A percentile compares a stretch with the other conserved stretches of the same genome.
Conservation (phyloP, 2,888 invertebrate genomes). For the Megamerina dolium region DNA sequence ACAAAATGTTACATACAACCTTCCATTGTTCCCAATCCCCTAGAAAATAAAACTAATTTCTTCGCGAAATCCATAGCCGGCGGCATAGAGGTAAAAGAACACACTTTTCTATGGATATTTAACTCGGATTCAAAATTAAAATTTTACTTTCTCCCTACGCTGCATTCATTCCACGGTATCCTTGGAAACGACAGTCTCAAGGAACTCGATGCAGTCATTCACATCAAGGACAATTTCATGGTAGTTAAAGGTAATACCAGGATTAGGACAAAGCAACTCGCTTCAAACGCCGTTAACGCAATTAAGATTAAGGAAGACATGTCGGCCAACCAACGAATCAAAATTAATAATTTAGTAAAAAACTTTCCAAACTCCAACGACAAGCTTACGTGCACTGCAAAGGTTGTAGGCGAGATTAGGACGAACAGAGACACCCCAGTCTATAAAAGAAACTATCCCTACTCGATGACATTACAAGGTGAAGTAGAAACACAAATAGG, state of each 20-base stretch:
- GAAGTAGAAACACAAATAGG: no score
- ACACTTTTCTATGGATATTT: slow-evolving; percentile 8
- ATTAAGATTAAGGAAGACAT: slow-evolving; percentile 3
- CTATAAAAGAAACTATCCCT: no score
- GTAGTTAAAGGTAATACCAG: slow-evolving; percentile 6
- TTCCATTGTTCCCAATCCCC: neutral
- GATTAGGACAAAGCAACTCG: slow-evolving; percentile 3
- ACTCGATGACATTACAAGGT: slow-evolving; percentile 2
- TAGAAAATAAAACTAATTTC: slow-evolving; percentile 9
- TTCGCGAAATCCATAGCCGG: slow-evolving; percentile 14
- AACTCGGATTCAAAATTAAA: slow-evolving; percentile 5
- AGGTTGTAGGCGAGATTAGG: slow-evolving; percentile 7
- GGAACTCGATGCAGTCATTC: slow-evolving; percentile 13
- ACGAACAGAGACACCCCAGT: slow-evolving; percentile 10
- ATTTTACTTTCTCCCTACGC: slow-evolving; percentile 12
- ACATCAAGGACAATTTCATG: slow-evolving; percentile 14
- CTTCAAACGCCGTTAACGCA: slow-evolving; percentile 4
- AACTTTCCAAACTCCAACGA: slow-evolving; percentile 9
- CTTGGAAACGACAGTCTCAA: slow-evolving; percentile 13
- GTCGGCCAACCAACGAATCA: neutral
- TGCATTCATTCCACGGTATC: slow-evolving; percentile 12
- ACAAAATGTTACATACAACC: slow-evolving; percentile 2
- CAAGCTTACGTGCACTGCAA: slow-evolving; percentile 10
- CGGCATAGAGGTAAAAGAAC: slow-evolving; percentile 9
- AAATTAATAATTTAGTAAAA: neutral